Evolutionary conservation across 35 echinoderm and acorn worm genomes (phyloP), one percentile per base, ranked within the genome.

Genomic region (Eucidaris tribuloides): DNA sequence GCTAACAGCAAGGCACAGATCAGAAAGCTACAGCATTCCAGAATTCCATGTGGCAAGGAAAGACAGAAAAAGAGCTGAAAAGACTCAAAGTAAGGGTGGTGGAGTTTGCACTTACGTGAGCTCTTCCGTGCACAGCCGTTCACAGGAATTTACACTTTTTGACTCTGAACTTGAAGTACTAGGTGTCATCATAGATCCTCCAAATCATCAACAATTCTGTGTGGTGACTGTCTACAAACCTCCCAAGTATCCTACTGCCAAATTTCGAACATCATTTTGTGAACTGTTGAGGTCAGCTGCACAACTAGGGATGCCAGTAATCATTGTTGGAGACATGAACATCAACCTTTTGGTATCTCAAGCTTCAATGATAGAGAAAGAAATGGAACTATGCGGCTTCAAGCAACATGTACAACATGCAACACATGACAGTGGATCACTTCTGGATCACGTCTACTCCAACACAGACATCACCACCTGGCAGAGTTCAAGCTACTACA

Each of bases 381-480:
- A n/a, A 3, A 65, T 84, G 61, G n/a, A 0, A 71, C 28, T 30
- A 0, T 46, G 25, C 13, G 61, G 58, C 1, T 84, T 62, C n/a
- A 65, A 49, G 5, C 81, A 84, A 49, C 42, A 71, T 61, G 43
- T 71, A 1, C 58, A 62, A 6, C 40, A 84, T 25, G 19, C 81
- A 7, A 84, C 81, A 19, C 58, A 52, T 19, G 20, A 33, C 0
- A 70, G 45, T 71, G 81, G 38, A 2, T 62, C 81, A 4, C 39
- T 84, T 6, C 17, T 84, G 25, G 79, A 82, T 42, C 79, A 82
- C 29, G 43, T 82, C 2, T 82, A 82, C 34, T n/a, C 37, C 56
- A 84, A 74, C 68, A 30, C 40, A 70, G 17, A 18, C 31, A 34
- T 49, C 3, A 71, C 11, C 3, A 45, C 23, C 1, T 2, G 1